These are phyloP conservation scores for Leucophenga montana DNA, from an alignment of 2,888 invertebrate genomes.

Conservation along the genomic window DNA sequence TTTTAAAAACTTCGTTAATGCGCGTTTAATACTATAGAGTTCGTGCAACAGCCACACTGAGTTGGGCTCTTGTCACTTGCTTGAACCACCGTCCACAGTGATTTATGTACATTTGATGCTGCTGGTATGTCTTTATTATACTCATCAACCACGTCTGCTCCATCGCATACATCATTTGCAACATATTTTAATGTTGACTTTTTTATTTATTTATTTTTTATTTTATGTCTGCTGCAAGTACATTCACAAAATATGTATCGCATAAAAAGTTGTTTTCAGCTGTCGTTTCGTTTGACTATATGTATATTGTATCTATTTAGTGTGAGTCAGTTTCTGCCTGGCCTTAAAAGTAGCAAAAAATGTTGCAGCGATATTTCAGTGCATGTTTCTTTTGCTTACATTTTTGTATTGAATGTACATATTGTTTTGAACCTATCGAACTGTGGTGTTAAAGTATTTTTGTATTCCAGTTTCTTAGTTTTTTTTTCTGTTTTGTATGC, in stretches of 20 bases:
- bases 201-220: not conserved
- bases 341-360: conserved; percentile 35
- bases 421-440: conserved; percentile 15
- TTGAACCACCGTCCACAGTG: no score
- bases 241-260: not conserved
- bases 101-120: no score
- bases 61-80: no score
- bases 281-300: not conserved
- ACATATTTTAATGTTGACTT: conserved; percentile 7
- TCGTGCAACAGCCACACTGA: no score
- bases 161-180: not conserved
- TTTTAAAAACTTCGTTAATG: no score
- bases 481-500: conserved; percentile 32
- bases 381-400: not conserved
- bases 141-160: not conserved
- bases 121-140: not conserved
- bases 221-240: not conserved
- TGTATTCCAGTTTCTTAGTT: conserved; percentile 26
- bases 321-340: conserved; percentile 34
- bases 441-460: conserved; percentile 23
- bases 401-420: conserved; percentile 3
- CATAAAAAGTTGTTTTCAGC: not conserved
- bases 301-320: conserved; percentile 30
- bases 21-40: no score
- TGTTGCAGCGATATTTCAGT: conserved; percentile 33